Base-by-base conservation (phyloP, 1,140 invertebrate species). In the Heliconius eleuchia region DNA sequence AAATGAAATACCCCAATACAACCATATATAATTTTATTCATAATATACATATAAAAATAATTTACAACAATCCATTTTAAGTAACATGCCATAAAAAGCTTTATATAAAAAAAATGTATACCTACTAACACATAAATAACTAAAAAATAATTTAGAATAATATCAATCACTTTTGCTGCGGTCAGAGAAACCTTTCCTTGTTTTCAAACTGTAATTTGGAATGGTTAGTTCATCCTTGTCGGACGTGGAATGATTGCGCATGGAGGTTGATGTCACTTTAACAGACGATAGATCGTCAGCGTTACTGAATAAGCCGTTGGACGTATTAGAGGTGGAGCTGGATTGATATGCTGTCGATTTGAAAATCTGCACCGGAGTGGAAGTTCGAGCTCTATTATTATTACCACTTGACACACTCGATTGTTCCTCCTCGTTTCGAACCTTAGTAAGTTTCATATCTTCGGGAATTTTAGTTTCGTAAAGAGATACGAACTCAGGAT, bases 201-300 rank as follows among this genome's bases (percentile, higher is more conserved):
- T 88, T 84, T 88, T 93, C 76, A 95, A 87, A 85, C 91, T 95
- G 82, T 90, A 92, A 85, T 93, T 95, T 74, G 94, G 94, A 88
- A 95, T 91, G 83, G 91, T 94, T 42, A 95, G 85, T 73, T 92
- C 90, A 75, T 94, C 92, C 80, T 91, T 94, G 72, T 95, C 93
- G 42, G 91, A 91, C 19, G 88, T 91, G 82, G 94, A 95, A 86
- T 91, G 87, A 82, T 94, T 94, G 73, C 85, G 89, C 57, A 89
- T 87, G 34, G 90, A 94, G 81, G 89, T 92, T 9, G 94, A 95
- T 42, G 91, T 93, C 71, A 89, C 91, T 85, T 95, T 95, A 3
- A 95, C 95, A 2, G 95, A 95, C 0, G 95, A 95, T 76, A 95
- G 82, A 79, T 95, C 95, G 76, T 95, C 95, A 71, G 90, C 94